Evolutionary conservation across 2,888 invertebrate genomes (phyloP).

Genomic region (Luperina nickerlii): DNA sequence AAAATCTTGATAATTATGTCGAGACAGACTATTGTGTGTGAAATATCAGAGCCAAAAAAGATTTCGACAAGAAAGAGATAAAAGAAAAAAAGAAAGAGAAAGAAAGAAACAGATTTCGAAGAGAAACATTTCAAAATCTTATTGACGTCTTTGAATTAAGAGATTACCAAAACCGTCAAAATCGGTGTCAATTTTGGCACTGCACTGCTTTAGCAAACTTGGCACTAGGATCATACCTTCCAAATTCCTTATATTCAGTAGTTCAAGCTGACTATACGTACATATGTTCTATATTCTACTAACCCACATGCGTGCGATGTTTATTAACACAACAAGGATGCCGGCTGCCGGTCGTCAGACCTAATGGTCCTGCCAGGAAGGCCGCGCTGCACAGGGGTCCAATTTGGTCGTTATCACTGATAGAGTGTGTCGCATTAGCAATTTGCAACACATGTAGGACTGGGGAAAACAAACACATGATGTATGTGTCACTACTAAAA

Average conservation of each 20-base stretch:
- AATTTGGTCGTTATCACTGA: conserved; percentile 32
- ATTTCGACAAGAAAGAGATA: too few relatives aligned
- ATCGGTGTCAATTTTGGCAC: background rate
- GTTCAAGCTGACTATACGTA: background rate
- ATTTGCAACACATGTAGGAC: conserved; percentile 13
- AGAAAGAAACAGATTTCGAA: too few relatives aligned
- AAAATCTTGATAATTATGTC: background rate
- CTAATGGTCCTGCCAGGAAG: conserved; percentile 45
- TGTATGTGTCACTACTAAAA: background rate
- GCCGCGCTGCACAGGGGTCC: conserved; percentile 37
- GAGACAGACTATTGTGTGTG: background rate
- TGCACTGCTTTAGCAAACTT: background rate
- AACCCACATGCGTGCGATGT: conserved; percentile 26
- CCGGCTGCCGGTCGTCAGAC: conserved; percentile 18
- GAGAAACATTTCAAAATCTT: too few relatives aligned
- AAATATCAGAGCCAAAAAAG: background rate
- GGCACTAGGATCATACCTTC: background rate
- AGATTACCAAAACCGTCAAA: background rate
- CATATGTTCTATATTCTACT: background rate
- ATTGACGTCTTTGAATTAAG: background rate
- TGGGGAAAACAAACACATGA: background rate
- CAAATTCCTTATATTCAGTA: background rate
- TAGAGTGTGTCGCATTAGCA: conserved; percentile 8
- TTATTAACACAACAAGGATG: conserved; percentile 48
- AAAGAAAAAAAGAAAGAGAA: too few relatives aligned